phyloP scores from a whole-genome alignment of 2,888 invertebrate species.

The Folsomia candida region DNA sequence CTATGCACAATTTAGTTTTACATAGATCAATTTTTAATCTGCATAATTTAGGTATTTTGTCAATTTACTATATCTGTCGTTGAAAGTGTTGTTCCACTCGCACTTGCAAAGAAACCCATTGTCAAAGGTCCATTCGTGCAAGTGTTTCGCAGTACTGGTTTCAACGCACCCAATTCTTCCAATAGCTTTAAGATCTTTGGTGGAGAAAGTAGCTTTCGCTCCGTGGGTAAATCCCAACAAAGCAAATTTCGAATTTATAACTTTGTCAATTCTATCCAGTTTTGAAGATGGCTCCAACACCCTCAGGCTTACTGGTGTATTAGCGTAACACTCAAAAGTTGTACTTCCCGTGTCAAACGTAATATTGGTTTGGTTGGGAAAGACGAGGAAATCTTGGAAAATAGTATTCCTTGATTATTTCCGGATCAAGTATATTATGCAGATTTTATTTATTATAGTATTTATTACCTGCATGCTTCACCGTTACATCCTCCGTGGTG shows the following conservation, averaged over 20 bases:
- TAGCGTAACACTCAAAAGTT: constrained; percentile 2
- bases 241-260: neutral
- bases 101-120: neutral
- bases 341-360: neutral
- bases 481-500: neutral
- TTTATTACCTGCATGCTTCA: neutral
- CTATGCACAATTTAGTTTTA: too few relatives aligned
- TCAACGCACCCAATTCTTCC: constrained; percentile 5
- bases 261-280: neutral
- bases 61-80: neutral
- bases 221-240: neutral
- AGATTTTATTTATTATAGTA: too few relatives aligned
- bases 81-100: neutral
- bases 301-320: neutral
- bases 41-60: too few relatives aligned
- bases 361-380: constrained; percentile 1
- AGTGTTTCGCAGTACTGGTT: neutral
- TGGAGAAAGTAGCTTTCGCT: neutral
- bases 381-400: neutral
- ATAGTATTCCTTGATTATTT: too few relatives aligned
- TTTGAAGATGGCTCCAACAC: neutral
- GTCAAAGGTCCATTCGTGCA: constrained; percentile 1
- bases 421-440: too few relatives aligned
- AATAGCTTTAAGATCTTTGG: neutral
- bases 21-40: too few relatives aligned